Evolutionary conservation across 2,888 invertebrate genomes (phyloP).

Genomic region (Perizoma affinitatum): DNA sequence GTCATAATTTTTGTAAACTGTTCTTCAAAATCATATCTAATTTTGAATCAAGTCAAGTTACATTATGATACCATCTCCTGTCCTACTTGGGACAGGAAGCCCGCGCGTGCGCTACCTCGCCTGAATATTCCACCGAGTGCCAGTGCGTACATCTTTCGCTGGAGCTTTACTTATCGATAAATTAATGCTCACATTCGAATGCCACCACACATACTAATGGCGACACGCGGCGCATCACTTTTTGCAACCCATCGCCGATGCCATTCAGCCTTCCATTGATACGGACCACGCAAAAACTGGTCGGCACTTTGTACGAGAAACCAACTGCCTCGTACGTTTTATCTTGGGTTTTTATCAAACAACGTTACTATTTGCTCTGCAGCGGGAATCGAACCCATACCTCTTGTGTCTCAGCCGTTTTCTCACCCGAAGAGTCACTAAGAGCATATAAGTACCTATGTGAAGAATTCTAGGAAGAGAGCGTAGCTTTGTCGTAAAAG

Average conservation of each 20-base stretch:
- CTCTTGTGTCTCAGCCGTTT: too few relatives aligned
- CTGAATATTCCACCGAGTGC: slow-evolving; percentile 39
- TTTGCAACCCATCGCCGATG: slow-evolving; percentile 51
- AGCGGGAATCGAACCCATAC: too few relatives aligned
- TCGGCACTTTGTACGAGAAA: slow-evolving; percentile 58
- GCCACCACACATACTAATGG: slow-evolving; percentile 78
- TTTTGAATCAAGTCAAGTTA: neutral
- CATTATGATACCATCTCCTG: slow-evolving; percentile 9
- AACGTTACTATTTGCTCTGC: too few relatives aligned
- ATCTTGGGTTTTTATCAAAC: neutral
- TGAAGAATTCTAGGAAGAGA: too few relatives aligned
- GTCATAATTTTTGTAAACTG: too few relatives aligned
- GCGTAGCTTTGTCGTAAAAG: too few relatives aligned
- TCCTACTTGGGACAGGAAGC: slow-evolving; percentile 55
- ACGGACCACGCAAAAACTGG: slow-evolving; percentile 67
- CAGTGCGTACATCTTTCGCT: slow-evolving; percentile 73
- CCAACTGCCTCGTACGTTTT: slow-evolving; percentile 45
- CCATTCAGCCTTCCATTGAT: slow-evolving; percentile 81
- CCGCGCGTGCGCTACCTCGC: slow-evolving; percentile 65
- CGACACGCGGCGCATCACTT: slow-evolving; percentile 76
- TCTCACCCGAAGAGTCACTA: too few relatives aligned
- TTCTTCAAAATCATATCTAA: too few relatives aligned
- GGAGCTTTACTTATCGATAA: slow-evolving; percentile 74
- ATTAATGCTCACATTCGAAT: slow-evolving; percentile 78
- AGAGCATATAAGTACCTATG: too few relatives aligned